phyloP scores from a whole-genome alignment of 2,797 vertebrate genomes.

The Holocentrus rufus region DNA sequence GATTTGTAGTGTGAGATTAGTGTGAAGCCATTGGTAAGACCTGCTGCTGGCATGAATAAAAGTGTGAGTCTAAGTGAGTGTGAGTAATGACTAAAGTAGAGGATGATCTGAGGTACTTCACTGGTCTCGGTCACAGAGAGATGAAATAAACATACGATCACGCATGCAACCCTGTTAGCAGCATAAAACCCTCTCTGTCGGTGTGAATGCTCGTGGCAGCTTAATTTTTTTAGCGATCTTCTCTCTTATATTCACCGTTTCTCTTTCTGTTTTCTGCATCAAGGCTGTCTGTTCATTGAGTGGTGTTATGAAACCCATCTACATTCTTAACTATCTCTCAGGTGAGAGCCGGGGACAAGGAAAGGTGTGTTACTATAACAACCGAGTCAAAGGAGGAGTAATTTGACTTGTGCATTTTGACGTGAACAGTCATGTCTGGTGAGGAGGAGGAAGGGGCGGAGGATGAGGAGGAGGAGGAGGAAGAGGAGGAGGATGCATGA shows the following conservation, averaged over 20 bases:
- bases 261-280: constrained; percentile 38
- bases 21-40: constrained; percentile 34
- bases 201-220: too few species aligned
- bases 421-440: constrained; percentile 37
- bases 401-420: constrained; percentile 58
- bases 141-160: constrained; percentile 7
- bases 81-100: constrained; percentile 6
- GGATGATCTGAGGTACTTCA: constrained; percentile 1
- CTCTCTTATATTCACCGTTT: constrained; percentile 26
- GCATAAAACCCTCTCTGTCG: background rate
- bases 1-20: constrained; percentile 6
- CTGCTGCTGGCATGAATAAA: constrained; percentile 38
- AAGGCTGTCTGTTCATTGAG: constrained; percentile 63
- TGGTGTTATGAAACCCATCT: constrained; percentile 68
- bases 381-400: constrained; percentile 65
- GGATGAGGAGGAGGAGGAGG: constrained; percentile 49
- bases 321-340: constrained; percentile 67
- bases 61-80: constrained; percentile 22
- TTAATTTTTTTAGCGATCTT: background rate
- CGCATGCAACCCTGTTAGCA: background rate
- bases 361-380: constrained; percentile 74
- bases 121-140: background rate
- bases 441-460: constrained; percentile 36
- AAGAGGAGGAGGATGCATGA: constrained; percentile 47
- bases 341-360: constrained; percentile 58